phyloP scores from a whole-genome alignment of 2,113 vertebrate species.

The Mionectes macconnelli region DNA sequence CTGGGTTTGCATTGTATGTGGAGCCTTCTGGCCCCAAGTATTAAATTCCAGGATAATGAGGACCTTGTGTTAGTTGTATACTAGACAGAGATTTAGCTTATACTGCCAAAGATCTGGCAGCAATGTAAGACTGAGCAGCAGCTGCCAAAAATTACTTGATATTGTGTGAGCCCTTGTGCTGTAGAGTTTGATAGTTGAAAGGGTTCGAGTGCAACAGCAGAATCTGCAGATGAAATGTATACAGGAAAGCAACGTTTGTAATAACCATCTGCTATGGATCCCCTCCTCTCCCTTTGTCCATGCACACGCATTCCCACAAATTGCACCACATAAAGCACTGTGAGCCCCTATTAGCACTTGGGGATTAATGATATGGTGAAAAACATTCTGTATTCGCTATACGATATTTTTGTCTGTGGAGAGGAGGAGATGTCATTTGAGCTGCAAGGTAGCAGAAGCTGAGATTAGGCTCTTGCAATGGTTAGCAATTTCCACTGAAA shows the following conservation, averaged over 20 bases:
- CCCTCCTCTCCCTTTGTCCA: not conserved
- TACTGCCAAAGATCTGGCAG: constrained; percentile 45
- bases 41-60: constrained; percentile 67
- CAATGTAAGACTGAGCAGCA: constrained; percentile 25
- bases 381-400: not conserved
- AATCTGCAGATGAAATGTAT: constrained; percentile 39
- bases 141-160: constrained; percentile 63
- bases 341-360: not conserved
- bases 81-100: constrained; percentile 40
- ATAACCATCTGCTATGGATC: not conserved
- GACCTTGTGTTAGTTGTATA: constrained; percentile 57
- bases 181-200: constrained; percentile 16
- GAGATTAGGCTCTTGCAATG: not conserved
- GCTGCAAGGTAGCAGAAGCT: not conserved
- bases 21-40: constrained; percentile 50
- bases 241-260: not conserved
- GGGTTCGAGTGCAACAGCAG: not conserved
- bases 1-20: constrained; percentile 49
- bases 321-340: not conserved
- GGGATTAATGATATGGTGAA: not conserved
- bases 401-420: not conserved
- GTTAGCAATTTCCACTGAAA: not conserved
- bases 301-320: not conserved
- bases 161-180: constrained; percentile 52
- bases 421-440: not conserved